Evolutionary conservation across 2,797 vertebrate genomes (phyloP), one percentile per base, ranked within the genome.

Genomic region (Danio aesculapii): DNA sequence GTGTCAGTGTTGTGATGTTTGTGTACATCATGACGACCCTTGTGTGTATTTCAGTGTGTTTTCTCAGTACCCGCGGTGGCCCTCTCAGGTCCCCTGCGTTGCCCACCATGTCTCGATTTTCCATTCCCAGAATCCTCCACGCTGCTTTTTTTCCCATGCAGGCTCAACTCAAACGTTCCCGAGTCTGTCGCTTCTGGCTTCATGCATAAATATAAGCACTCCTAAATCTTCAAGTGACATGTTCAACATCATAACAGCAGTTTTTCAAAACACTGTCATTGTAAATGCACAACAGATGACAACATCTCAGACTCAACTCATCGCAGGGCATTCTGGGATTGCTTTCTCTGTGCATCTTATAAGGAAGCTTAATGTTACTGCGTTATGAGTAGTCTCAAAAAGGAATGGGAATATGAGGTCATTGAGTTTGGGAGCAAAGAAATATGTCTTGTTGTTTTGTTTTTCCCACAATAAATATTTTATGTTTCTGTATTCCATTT

Each of bases 71-170:
- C 52, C 17, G 0, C 75, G 11, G 41, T 66, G 63, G 30, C 62
- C 50, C 8, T 52, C 49, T 16, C 6, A 0, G 44, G 10, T 47
- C 21, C 44, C 44, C 44, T 61, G 43, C 44, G 41, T 43, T 59
- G 21, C 55, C 64, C 76, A 78, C 46, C 21, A 1, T 59, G 76
- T 78, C 76, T 69, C 16, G n/a, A 47, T 78, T 78, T 78, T 78
- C 75, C 76, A 61, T 78, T 78, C 76, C 76, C 64, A 59, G 55
- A 59, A 69, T 47, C 55, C 52, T 16, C 19, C 17, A 47, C 17
- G 1, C 6, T n/a, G 41, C 12, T 30, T 30, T 30, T n/a, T 63
- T 67, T 77, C 75, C 75, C 75, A 67, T 58, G 19, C 49, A 55
- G 7, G 4, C 47, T 1, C 30, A 30, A 64, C 11, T 17, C 9